Conservation (phyloP, 2,797 vertebrate genomes). For the Pygocentrus nattereri region DNA sequence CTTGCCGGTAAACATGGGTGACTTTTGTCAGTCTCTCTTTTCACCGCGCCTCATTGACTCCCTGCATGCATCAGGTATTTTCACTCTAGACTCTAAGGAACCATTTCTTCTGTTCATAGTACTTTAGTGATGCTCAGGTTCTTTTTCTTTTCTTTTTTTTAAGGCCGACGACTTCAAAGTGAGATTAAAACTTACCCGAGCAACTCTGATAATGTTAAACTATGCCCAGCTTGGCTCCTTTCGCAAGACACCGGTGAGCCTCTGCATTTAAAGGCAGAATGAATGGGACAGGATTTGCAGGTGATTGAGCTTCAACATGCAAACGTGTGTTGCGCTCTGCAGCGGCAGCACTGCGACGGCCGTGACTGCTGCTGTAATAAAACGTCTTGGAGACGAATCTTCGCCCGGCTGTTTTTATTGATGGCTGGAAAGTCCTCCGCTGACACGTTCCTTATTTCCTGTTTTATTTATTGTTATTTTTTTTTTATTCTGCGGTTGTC, state of each 20-base stretch:
- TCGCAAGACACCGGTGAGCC: slow-evolving; percentile 65
- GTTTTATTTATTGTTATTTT: slow-evolving; percentile 61
- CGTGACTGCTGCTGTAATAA: slow-evolving; percentile 31
- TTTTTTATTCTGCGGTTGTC: slow-evolving; percentile 29
- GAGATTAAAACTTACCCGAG: slow-evolving; percentile 69
- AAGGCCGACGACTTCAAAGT: slow-evolving; percentile 69
- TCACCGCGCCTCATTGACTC: neutral
- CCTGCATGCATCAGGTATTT: neutral
- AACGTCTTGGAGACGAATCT: slow-evolving; percentile 13
- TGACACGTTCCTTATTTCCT: slow-evolving; percentile 52
- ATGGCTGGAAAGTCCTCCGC: slow-evolving; percentile 5
- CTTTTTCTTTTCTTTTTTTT: neutral
- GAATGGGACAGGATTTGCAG: slow-evolving; percentile 51
- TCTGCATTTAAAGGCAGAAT: slow-evolving; percentile 55
- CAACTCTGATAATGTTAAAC: slow-evolving; percentile 78
- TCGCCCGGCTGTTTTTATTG: slow-evolving; percentile 2
- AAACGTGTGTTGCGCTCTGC: neutral
- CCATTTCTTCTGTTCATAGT: slow-evolving; percentile 18
- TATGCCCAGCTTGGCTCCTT: slow-evolving; percentile 60
- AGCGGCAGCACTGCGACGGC: neutral
- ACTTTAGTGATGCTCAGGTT: slow-evolving; percentile 31
- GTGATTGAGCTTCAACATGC: slow-evolving; percentile 14
- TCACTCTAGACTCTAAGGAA: neutral
- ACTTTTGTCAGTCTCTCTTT: neutral
- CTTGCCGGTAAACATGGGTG: neutral